Evolutionary conservation across 1,140 invertebrate genomes (phyloP), one percentile per base, ranked within the genome.

Genomic region (Sesamia nonagrioides): DNA sequence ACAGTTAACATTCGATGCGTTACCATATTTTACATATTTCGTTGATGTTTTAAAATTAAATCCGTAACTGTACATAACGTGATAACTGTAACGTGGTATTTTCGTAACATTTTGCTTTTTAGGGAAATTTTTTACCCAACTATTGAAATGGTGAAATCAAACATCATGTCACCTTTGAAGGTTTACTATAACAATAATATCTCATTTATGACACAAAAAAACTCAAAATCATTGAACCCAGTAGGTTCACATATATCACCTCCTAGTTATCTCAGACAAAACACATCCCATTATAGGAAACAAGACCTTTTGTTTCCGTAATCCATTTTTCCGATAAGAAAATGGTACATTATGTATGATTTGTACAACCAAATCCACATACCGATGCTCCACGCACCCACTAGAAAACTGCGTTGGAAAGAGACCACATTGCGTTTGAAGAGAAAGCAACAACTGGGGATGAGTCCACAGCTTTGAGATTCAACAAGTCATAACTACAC

Each of bases 401-500:
- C 79, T 81, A 88, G 88, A 92, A 93, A 94, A 90, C 86, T 84
- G 84, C 81, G 90, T 82, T 86, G 85, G 90, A 94, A 79, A 76
- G 92, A 92, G 93, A 94, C 88, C 80, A 91, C 92, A 93, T 93
- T 92, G 91, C 86, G 92, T 90, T 89, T 82, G 89, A 86, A 89
- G 93, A 93, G 93, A 94, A 82, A 85, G 88, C 87, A 84, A 88
- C 77, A 92, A 82, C 86, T 56, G 87, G 92, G 93, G 92, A 92
- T 92, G 92, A 94, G 89, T 87, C 88, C 88, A 84, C 81, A 17
- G 58, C 37, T 18, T 79, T 74, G 42, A 75, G 54, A 37, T 48
- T 9, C 40, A 76, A 80, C 89, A 86, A 45, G 81, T 21, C 82
- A 2, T 81, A 91, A 80, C 27, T 27, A 13, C 13, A 69, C 48